Conservation (phyloP, 1,140 invertebrate species). For the Saccostrea glomerata region DNA sequence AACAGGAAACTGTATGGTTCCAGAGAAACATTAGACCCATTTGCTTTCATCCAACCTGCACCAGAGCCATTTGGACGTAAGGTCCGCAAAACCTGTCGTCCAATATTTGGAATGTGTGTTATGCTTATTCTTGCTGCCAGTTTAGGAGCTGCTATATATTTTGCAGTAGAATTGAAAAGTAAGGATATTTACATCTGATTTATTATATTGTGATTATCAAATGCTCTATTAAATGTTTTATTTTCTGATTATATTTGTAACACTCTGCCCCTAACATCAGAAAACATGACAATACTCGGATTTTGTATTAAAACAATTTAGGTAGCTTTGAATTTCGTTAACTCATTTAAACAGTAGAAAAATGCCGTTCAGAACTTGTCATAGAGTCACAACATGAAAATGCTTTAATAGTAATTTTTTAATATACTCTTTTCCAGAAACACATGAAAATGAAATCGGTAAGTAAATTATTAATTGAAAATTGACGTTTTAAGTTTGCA, state of each 20-base stretch:
- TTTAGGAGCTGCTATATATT: constrained; percentile 58
- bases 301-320: too few species aligned
- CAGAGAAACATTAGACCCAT: constrained; percentile 46
- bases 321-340: background rate
- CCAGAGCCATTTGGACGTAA: constrained; percentile 54
- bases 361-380: background rate
- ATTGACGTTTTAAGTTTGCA: too few species aligned
- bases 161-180: constrained; percentile 60
- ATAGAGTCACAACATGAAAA: too few species aligned
- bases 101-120: constrained; percentile 55
- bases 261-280: background rate
- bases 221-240: background rate
- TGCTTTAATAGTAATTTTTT: background rate
- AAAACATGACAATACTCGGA: background rate
- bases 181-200: background rate
- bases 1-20: constrained; percentile 5
- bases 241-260: background rate
- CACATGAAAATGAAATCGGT: constrained; percentile 56
- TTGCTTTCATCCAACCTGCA: constrained; percentile 58
- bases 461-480: background rate
- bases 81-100: constrained; percentile 51
- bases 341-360: background rate
- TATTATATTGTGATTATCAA: background rate
- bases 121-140: constrained; percentile 58
- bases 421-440: constrained; percentile 50